Conservation (phyloP, 1,140 invertebrate species). For the Drosophila sucinea region DNA sequence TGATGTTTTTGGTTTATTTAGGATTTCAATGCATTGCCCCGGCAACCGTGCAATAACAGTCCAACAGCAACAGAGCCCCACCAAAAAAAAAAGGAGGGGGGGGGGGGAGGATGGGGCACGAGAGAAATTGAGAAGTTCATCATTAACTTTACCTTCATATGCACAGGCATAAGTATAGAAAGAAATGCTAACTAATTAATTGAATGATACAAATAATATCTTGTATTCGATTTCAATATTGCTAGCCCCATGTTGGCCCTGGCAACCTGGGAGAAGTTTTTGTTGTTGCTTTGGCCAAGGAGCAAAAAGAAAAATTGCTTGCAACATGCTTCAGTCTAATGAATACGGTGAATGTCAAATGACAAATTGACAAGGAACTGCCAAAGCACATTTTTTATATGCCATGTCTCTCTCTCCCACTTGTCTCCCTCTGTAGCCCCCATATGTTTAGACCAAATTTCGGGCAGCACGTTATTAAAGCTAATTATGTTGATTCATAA, state of each 20-base stretch:
- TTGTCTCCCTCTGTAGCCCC: neutral
- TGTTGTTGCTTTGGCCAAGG: neutral
- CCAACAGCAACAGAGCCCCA: neutral
- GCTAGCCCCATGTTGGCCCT: neutral
- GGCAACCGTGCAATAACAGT: neutral
- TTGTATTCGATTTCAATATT: constrained; percentile 8
- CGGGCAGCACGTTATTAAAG: constrained; percentile 55
- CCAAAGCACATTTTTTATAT: neutral
- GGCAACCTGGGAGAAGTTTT: neutral
- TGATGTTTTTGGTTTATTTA: constrained; percentile 13
- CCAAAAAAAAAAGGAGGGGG: too few species aligned
- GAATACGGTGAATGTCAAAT: constrained; percentile 55
- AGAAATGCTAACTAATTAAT: constrained; percentile 1
- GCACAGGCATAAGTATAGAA: neutral
- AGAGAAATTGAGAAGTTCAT: constrained; percentile 10
- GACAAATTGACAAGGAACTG: constrained; percentile 20
- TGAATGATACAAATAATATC: neutral
- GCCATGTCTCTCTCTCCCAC: neutral
- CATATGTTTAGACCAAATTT: constrained; percentile 47
- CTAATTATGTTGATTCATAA: constrained; percentile 79
- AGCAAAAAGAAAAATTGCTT: neutral
- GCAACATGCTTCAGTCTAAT: constrained; percentile 32
- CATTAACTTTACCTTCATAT: constrained; percentile 1
- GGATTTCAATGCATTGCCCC: neutral
- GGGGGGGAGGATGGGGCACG: too few species aligned